phyloP scores from a whole-genome alignment of 2,888 invertebrate species.

The Acanthoscelides obtectus region DNA sequence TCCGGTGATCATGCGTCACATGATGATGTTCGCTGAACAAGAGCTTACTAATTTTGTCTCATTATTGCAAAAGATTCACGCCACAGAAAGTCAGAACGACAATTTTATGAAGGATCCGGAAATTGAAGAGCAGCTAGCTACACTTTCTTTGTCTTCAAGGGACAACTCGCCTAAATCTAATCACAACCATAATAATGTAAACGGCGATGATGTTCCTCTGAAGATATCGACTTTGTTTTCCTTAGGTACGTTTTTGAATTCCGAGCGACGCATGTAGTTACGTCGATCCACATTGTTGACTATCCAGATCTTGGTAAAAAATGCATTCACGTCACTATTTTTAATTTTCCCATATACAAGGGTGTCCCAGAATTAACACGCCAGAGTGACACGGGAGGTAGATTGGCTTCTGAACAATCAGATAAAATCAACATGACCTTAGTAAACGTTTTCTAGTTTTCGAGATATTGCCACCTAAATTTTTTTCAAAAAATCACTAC shows the following conservation, averaged over 20 bases:
- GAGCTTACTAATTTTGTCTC: slow-evolving; percentile 60
- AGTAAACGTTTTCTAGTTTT: too few relatives aligned
- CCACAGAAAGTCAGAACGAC: background rate
- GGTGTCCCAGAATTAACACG: too few relatives aligned
- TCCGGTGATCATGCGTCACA: slow-evolving; percentile 58
- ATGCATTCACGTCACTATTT: too few relatives aligned
- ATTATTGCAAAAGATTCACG: background rate
- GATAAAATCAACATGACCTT: too few relatives aligned
- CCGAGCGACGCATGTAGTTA: slow-evolving; percentile 1
- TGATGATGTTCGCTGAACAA: slow-evolving; percentile 62
- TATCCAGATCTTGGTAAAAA: too few relatives aligned
- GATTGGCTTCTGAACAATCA: too few relatives aligned
- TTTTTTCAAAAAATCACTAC: too few relatives aligned
- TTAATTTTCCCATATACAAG: too few relatives aligned
- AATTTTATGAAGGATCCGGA: slow-evolving; percentile 11
- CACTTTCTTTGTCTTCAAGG: slow-evolving; percentile 29
- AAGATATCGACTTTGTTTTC: slow-evolving; percentile 33
- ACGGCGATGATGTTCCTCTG: slow-evolving; percentile 21
- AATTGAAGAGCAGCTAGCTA: slow-evolving; percentile 33
- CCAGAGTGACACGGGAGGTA: too few relatives aligned
- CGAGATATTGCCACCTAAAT: too few relatives aligned
- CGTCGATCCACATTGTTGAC: slow-evolving; percentile 6
- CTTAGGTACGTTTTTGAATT: slow-evolving; percentile 24
- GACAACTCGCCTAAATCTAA: slow-evolving; percentile 33
- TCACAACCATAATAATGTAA: slow-evolving; percentile 10